Evolutionary conservation across 2,888 invertebrate species (phyloP), one percentile per base, ranked within the genome.

Genomic region (Strigamia transsilvanica): DNA sequence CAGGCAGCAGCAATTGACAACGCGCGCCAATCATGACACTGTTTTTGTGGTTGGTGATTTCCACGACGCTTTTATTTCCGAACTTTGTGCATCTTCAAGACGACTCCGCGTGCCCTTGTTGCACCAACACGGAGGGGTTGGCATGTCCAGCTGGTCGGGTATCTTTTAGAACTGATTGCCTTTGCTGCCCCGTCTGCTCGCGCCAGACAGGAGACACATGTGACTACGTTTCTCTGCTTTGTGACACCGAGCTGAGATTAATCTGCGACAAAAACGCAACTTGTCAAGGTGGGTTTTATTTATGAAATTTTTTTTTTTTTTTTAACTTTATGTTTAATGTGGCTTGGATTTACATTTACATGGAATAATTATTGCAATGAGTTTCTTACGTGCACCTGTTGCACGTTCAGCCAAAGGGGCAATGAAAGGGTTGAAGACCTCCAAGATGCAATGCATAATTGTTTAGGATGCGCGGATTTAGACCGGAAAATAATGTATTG

Each of bases 161-260:
- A 21, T 27, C 38, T 38, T 66, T 77, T 18, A n/a, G 81, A 38
- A 66, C 78, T 41, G 81, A 81, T 77, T 81, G 81, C 77, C 77
- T 77, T 13, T 81, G 81, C 46, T 81, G 81, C 23, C 27, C 73
- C 66, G 81, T 81, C 12, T 81, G 81, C 73, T 78, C 81, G 38
- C 34, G 77, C 34, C 81, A 81, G 38, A 21, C 38, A 38, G 77
- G 77, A 18, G 81, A 66, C n/a, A 21, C 34, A 13, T 81, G 81
- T 78, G 77, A 81, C 73, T 12, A 38, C 10, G 13, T 27, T 5
- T 18, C 41, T 12, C 21, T n/a, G 38, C 81, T 77, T 38, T 81
- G 81, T 46, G 81, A 81, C 77, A 21, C 5, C 9, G 81, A 27
- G 41, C 34, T 73, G 41, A 41, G 21, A 27, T 77, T 81, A n/a